Evolutionary conservation across 2,797 vertebrate species (phyloP), one percentile per base, ranked within the genome.

Genomic region (Malacoctenus gilli): DNA sequence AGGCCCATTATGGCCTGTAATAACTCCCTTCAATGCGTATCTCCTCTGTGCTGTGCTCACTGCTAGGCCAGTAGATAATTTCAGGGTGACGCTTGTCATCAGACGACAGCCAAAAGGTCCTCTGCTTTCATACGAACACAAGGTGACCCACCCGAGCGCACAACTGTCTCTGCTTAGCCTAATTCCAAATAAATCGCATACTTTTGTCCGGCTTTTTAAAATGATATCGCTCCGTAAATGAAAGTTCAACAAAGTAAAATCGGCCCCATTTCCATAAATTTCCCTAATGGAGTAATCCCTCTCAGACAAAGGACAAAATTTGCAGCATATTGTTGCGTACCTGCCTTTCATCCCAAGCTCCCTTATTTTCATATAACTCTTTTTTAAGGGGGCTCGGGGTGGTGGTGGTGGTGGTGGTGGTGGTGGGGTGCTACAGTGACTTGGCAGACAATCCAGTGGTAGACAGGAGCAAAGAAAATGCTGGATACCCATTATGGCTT

Each of bases 341-440:
- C 78, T 75, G 76, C 89, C 91, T 92, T 92, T 88, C 92, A 92
- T 90, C 84, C n/a, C 55, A 58, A 65, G 73, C 79, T 82, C 77
- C 41, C 87, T 90, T 80, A 90, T 92, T 92, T 91, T 92, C 87
- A 92, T 87, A 91, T 90, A 89, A 93, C n/a, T n/a, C n/a, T n/a
- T n/a, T n/a, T n/a, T n/a, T n/a, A 91, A 91, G 88, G 91, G 70
- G 89, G 87, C 84, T 88, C 75, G 84, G 65, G 87, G 84, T 6
- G 25, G 25, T 28, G 25, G 25, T n/a, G n/a, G n/a, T n/a, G n/a
- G n/a, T n/a, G n/a, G n/a, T n/a, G n/a, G n/a, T n/a, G n/a, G n/a
- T n/a, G n/a, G n/a, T n/a, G 25, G 25, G 67, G 77, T 85, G 88
- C 90, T 91, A n/a, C 79, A 57, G 79, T 82, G 80, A 86, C 81